Percentiles rank a stretch among this genome's conserved stretches.
Conservation (phyloP, 2,797 vertebrate genomes). For the Gastrophryne carolinensis region DNA sequence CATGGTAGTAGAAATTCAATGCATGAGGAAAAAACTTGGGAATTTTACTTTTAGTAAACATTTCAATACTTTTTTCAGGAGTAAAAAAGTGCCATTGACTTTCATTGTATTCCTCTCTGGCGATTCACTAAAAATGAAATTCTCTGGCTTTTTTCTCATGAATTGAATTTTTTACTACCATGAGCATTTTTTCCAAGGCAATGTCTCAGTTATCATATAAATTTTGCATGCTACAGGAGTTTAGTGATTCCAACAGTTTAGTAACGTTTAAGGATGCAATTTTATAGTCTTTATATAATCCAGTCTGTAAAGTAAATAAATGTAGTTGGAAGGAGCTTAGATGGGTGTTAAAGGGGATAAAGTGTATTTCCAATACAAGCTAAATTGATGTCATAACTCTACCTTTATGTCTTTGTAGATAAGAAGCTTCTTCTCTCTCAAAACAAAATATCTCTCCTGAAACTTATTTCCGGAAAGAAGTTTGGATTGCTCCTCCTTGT, state of each 20-base stretch:
- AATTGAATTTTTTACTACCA: too few relatives aligned
- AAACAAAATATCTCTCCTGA: slow-evolving; percentile 87
- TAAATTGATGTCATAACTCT: slow-evolving; percentile 52
- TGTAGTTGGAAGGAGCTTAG: not conserved
- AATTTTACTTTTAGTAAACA: too few relatives aligned
- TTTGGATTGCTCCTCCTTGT: slow-evolving; percentile 87
- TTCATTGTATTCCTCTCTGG: too few relatives aligned
- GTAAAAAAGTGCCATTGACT: too few relatives aligned
- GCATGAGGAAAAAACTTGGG: too few relatives aligned
- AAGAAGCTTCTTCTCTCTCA: slow-evolving; percentile 79
- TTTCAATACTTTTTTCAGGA: too few relatives aligned
- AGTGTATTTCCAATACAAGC: not conserved
- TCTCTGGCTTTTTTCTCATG: too few relatives aligned
- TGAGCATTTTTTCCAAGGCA: too few relatives aligned
- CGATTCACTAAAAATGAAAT: too few relatives aligned
- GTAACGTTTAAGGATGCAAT: not conserved
- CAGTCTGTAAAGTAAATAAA: not conserved
- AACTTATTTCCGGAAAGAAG: slow-evolving; percentile 89
- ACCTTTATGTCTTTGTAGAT: slow-evolving; percentile 94
- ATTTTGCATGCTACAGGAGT: not conserved
- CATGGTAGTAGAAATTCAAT: too few relatives aligned
- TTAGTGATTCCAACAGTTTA: not conserved
- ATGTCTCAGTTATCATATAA: too few relatives aligned
- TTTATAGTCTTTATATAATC: not conserved
- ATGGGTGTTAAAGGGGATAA: not conserved